Evolutionary conservation across 2,113 vertebrate species (phyloP).

Genomic region (Uropsilus gracilis): DNA sequence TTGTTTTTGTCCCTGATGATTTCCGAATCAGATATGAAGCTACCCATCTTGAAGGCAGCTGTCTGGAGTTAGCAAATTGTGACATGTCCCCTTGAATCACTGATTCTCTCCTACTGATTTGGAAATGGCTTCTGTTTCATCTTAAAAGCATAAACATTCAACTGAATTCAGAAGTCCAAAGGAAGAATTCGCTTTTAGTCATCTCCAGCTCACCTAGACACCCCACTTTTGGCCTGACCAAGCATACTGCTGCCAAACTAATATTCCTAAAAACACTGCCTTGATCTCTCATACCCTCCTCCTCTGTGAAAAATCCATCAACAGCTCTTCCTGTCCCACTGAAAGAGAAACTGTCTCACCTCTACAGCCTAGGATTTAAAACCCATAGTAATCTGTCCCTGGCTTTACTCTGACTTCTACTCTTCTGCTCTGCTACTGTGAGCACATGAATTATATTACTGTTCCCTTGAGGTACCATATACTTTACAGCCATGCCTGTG

Average conservation of each 20-base stretch:
- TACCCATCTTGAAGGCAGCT: neutral
- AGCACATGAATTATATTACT: neutral
- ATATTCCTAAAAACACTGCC: conserved; percentile 31
- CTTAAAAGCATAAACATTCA: conserved; percentile 72
- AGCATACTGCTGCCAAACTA: conserved; percentile 3
- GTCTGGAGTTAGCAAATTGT: neutral
- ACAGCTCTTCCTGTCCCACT: neutral
- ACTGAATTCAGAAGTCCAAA: conserved; percentile 74
- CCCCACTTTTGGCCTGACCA: neutral
- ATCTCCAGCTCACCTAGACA: neutral
- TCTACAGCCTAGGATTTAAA: neutral
- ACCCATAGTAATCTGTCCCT: neutral
- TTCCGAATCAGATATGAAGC: neutral
- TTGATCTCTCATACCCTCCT: neutral
- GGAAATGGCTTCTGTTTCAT: conserved; percentile 71
- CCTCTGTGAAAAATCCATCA: neutral
- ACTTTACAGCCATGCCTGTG: neutral
- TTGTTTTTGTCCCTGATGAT: neutral
- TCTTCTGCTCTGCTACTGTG: neutral
- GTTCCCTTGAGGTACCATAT: neutral
- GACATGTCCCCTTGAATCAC: neutral
- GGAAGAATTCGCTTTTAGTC: neutral
- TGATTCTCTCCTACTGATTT: neutral
- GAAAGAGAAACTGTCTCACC: neutral
- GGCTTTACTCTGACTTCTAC: neutral